A percentile compares a stretch with the other conserved stretches of the same genome.
These are phyloP conservation scores for Fragum sueziense DNA, from an alignment of 2,888 invertebrate genomes.

Conservation along the genomic window DNA sequence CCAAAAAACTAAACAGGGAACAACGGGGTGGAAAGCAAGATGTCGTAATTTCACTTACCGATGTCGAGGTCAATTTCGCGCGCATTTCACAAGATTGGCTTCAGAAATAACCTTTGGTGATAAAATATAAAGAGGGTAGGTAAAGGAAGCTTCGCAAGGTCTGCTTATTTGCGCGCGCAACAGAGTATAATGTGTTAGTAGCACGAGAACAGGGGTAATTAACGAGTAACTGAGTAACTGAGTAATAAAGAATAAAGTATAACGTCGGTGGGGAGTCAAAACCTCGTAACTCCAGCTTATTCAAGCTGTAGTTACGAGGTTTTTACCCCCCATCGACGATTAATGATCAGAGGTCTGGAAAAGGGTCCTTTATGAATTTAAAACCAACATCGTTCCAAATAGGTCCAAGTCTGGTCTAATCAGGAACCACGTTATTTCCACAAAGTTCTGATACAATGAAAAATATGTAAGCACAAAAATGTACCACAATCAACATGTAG, in stretches of 20 bases:
- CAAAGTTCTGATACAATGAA: too few species aligned
- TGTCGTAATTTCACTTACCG: not conserved
- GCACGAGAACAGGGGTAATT: conserved; percentile 5
- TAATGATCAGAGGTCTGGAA: too few species aligned
- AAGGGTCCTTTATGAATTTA: too few species aligned
- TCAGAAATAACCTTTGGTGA: not conserved
- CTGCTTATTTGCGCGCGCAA: not conserved
- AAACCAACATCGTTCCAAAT: too few species aligned
- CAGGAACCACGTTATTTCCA: too few species aligned
- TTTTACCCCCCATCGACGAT: too few species aligned
- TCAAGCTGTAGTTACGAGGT: too few species aligned
- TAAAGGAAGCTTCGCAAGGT: not conserved
- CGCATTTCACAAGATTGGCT: not conserved
- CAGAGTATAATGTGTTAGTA: conserved; percentile 6
- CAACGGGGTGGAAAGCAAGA: not conserved
- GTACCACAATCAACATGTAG: too few species aligned
- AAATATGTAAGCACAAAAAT: too few species aligned
- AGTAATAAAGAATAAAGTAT: not conserved
- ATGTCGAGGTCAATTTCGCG: not conserved
- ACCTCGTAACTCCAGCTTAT: too few species aligned
- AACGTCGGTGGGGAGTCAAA: too few species aligned
- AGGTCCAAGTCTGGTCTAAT: too few species aligned
- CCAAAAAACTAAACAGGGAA: not conserved
- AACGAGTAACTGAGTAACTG: conserved; percentile 6
- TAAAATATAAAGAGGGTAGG: not conserved